phyloP scores from a whole-genome alignment of 53 echinoderm and acorn worm species.

The Pentamera pediparva region DNA sequence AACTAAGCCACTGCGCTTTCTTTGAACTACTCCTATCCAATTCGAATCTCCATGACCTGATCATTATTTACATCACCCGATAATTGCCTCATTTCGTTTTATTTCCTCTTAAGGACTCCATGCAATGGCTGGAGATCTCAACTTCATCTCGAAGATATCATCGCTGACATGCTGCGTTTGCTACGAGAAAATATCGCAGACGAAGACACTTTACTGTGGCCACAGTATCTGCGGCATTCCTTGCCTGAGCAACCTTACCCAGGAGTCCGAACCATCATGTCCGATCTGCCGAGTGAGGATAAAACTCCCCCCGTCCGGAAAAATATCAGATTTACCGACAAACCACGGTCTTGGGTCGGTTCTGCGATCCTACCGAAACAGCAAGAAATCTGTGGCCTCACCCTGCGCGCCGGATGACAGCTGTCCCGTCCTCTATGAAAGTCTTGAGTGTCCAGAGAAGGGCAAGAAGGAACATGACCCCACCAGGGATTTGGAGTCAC shows the following conservation, averaged over 20 bases:
- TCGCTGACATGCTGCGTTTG: constrained; percentile 26
- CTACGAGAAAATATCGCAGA: constrained; percentile 25
- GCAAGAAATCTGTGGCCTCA: not conserved
- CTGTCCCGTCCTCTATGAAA: too few species aligned
- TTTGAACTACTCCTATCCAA: too few species aligned
- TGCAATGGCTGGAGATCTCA: not conserved
- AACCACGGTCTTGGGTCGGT: constrained; percentile 19
- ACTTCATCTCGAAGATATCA: constrained; percentile 1
- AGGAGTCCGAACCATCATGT: not conserved
- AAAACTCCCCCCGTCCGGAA: constrained; percentile 3
- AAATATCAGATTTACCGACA: constrained; percentile 7
- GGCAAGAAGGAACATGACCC: too few species aligned
- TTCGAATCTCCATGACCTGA: too few species aligned
- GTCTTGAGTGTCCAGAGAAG: too few species aligned
- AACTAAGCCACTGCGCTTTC: too few species aligned
- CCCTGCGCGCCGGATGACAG: too few species aligned
- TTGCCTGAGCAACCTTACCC: not conserved
- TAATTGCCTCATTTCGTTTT: too few species aligned
- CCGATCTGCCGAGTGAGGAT: not conserved
- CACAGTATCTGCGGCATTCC: constrained; percentile 9
- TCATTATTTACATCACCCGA: too few species aligned
- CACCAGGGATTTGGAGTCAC: too few species aligned
- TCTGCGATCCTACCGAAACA: not conserved
- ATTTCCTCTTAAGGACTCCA: not conserved
- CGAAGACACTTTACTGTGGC: constrained; percentile 13